Base-by-base conservation (phyloP, 2,113 vertebrate species). In the Tragelaphus scriptus region DNA sequence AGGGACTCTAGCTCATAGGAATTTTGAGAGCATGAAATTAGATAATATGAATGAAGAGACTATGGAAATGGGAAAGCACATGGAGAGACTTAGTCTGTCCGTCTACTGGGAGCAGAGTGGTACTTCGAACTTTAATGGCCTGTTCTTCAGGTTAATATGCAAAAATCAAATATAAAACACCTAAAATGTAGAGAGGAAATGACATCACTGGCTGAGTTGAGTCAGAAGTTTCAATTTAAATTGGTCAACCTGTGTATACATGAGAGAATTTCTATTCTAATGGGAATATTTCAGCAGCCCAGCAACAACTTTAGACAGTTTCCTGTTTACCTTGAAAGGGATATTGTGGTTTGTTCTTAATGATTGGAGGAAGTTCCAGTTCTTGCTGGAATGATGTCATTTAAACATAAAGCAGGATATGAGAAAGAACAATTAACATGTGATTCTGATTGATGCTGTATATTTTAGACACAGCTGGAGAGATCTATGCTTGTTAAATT, bases 321-420 rank as follows among this genome's bases (percentile, higher is more conserved):
- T 98, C 97, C 96, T 97, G 98, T 98, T 97, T 98, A 96, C 79
- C 61, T 88, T 90, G 86, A 96, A 86, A 80, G 92, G 58, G 63
- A 92, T 68, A 55, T 85, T 97, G 96, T 94, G 94, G 94, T 89
- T 97, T 96, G 36, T 55, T 89, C 77, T 86, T 97, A 97, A 94
- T 77, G 88, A 84, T 25, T 85, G 56, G 56, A 94, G 88, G 85
- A 97, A 88, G 89, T 92, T 94, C 81, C 56, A 79, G 55, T 89
- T 90, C 56, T 93, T 40, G 21, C 79, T 91, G 28, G 85, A 94
- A 94, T 97, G 90, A 97, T 71, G 88, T 97, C 91, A 96, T 93
- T 97, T 98, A 98, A 97, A 98, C 82, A 84, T 8, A 71, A 44
- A 96, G 56, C 77, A 96, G 93, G 82, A 97, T 75, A 89, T 53